Percentiles rank a stretch among this genome's conserved stretches.
These are phyloP conservation scores for Nothobranchius kuhntae DNA, from an alignment of 2,113 vertebrate species.

Conservation along the genomic window DNA sequence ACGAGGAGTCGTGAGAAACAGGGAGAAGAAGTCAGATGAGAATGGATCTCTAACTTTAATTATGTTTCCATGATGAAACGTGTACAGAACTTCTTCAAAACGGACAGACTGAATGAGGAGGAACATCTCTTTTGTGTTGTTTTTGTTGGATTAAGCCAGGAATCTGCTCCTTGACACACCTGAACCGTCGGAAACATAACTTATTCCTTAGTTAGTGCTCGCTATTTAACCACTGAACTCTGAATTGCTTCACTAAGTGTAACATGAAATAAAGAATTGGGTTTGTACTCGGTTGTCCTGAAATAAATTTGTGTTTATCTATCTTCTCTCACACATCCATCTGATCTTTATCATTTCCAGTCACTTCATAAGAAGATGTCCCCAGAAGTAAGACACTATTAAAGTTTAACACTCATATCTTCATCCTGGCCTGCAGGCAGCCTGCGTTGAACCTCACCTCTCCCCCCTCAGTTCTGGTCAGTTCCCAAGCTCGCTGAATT, in stretches of 20 bases:
- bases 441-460: slow-evolving; percentile 16
- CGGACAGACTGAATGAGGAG: slow-evolving; percentile 42
- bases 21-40: slow-evolving; percentile 5
- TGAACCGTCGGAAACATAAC: slow-evolving; percentile 50
- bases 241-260: slow-evolving; percentile 21
- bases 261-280: slow-evolving; percentile 4
- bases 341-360: slow-evolving; percentile 34
- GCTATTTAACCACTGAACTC: slow-evolving; percentile 31
- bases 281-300: slow-evolving; percentile 37
- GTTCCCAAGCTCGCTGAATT: slow-evolving; percentile 68
- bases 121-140: not conserved
- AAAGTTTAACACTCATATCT: slow-evolving; percentile 37
- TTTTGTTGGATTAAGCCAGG: slow-evolving; percentile 20
- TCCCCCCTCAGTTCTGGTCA: slow-evolving; percentile 29
- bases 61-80: slow-evolving; percentile 56
- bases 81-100: slow-evolving; percentile 48
- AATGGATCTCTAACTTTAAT: slow-evolving; percentile 56
- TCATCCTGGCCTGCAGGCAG: slow-evolving; percentile 36
- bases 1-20: not conserved
- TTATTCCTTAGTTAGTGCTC: slow-evolving; percentile 17
- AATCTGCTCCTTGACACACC: slow-evolving; percentile 71
- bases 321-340: not conserved
- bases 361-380: slow-evolving; percentile 32
- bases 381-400: slow-evolving; percentile 26
- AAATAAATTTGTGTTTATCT: slow-evolving; percentile 30